phyloP scores from a whole-genome alignment of 2,113 vertebrate species.

The Trogon surrucura region DNA sequence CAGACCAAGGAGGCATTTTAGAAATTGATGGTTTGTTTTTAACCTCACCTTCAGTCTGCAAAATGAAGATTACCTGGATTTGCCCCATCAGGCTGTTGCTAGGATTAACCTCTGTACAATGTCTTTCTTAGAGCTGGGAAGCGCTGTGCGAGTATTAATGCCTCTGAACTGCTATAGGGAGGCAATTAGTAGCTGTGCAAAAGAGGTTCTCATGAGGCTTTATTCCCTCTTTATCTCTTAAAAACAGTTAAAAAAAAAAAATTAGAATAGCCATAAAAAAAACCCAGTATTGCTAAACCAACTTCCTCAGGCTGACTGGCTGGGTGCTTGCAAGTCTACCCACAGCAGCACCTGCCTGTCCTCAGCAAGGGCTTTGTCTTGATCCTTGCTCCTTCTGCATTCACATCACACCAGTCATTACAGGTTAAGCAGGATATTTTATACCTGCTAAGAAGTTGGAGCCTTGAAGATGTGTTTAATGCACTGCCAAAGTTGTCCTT shows the following conservation, averaged over 20 bases:
- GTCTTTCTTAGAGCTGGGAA: neutral
- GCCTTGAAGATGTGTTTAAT: neutral
- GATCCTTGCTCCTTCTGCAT: rapidly evolving
- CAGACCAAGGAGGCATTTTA: neutral
- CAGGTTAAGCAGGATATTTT: neutral
- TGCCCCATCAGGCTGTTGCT: neutral
- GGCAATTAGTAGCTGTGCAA: neutral
- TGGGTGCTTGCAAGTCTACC: neutral
- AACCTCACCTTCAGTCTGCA: neutral
- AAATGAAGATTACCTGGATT: slow-evolving; percentile 35
- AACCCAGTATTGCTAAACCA: neutral
- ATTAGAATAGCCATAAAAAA: neutral
- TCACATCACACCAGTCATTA: neutral
- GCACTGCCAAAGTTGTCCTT: rapidly evolving
- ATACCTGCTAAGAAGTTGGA: neutral
- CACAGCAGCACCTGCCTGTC: neutral
- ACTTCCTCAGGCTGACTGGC: neutral
- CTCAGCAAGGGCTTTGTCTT: neutral
- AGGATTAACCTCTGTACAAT: slow-evolving; percentile 5
- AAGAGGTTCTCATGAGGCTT: neutral
- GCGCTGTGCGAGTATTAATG: neutral
- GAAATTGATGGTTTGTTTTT: neutral
- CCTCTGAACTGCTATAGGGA: neutral
- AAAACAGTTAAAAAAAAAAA: neutral
- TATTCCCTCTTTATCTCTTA: neutral